phyloP scores from a whole-genome alignment of 2,888 invertebrate genomes.

The Ptychoptera albimana region DNA sequence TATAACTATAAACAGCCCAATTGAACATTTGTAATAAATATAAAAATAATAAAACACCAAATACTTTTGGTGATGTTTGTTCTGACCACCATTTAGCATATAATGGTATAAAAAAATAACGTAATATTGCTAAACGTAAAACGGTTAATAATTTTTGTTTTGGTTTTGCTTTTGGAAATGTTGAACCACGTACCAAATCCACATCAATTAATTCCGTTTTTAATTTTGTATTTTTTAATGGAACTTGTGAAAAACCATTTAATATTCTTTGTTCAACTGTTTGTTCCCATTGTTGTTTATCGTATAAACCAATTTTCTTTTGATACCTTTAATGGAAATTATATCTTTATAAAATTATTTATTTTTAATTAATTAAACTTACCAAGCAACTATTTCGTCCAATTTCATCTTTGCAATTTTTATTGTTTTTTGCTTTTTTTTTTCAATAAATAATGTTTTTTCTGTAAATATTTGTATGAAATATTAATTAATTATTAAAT shows the following conservation, averaged over 20 bases:
- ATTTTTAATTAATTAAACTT: slow-evolving; percentile 10
- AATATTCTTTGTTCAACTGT: slow-evolving; percentile 84
- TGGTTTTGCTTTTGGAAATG: slow-evolving; percentile 90
- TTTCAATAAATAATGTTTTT: too few species aligned
- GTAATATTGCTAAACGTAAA: slow-evolving; percentile 62
- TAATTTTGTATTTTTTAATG: slow-evolving; percentile 60
- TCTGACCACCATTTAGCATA: slow-evolving; percentile 81
- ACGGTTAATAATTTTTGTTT: slow-evolving; percentile 80
- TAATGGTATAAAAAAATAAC: slow-evolving; percentile 70
- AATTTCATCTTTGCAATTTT: slow-evolving; percentile 24
- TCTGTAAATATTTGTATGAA: too few species aligned
- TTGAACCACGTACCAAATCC: slow-evolving; percentile 88
- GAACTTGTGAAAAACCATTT: slow-evolving; percentile 66
- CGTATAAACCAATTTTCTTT: slow-evolving; percentile 91
- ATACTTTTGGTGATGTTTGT: slow-evolving; percentile 68
- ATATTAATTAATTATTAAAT: too few species aligned
- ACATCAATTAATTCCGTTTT: slow-evolving; percentile 92
- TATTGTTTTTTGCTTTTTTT: too few species aligned
- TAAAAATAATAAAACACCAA: slow-evolving; percentile 54
- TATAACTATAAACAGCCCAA: slow-evolving; percentile 29
- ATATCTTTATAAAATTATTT: neutral
- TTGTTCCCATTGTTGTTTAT: slow-evolving; percentile 95
- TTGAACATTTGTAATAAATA: slow-evolving; percentile 53
- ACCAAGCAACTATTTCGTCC: slow-evolving; percentile 32
- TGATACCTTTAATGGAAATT: too few species aligned